These are phyloP conservation scores for Andricus quercusramuli DNA, from an alignment of 2,888 invertebrate genomes.

Conservation along the genomic window DNA sequence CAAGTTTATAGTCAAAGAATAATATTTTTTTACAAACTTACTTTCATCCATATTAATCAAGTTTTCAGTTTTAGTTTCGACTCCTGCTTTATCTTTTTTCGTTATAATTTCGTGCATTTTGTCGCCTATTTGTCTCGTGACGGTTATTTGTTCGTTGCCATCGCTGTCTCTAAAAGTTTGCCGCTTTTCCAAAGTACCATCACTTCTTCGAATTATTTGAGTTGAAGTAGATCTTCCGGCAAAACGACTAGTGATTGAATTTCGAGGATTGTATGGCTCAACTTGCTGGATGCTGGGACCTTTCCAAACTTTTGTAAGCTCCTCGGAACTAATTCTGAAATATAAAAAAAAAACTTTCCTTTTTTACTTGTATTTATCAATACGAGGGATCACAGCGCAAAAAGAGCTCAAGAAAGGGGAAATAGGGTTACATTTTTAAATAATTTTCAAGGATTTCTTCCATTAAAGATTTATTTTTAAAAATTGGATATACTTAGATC, in stretches of 20 bases:
- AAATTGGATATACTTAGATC: too few species aligned
- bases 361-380: too few species aligned
- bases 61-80: slow-evolving; percentile 70
- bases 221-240: slow-evolving; percentile 81
- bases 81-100: slow-evolving; percentile 69
- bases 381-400: too few species aligned
- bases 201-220: slow-evolving; percentile 80
- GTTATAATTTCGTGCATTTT: slow-evolving; percentile 70
- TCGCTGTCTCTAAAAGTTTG: slow-evolving; percentile 81
- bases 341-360: background rate
- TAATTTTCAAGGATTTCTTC: too few species aligned
- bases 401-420: too few species aligned
- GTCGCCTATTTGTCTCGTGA: slow-evolving; percentile 76
- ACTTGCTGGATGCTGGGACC: slow-evolving; percentile 60
- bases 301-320: slow-evolving; percentile 68
- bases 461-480: too few species aligned
- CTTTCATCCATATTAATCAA: slow-evolving; percentile 72
- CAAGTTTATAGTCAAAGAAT: too few species aligned
- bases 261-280: slow-evolving; percentile 68
- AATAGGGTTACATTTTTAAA: too few species aligned
- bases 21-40: slow-evolving; percentile 52
- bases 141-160: slow-evolving; percentile 82
- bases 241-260: slow-evolving; percentile 65
- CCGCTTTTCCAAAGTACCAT: slow-evolving; percentile 82
- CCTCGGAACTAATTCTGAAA: slow-evolving; percentile 65